A percentile compares a stretch with the other conserved stretches of the same genome.
phyloP scores from a whole-genome alignment of 2,888 invertebrate genomes.

The Troglohyphantes excavatus region DNA sequence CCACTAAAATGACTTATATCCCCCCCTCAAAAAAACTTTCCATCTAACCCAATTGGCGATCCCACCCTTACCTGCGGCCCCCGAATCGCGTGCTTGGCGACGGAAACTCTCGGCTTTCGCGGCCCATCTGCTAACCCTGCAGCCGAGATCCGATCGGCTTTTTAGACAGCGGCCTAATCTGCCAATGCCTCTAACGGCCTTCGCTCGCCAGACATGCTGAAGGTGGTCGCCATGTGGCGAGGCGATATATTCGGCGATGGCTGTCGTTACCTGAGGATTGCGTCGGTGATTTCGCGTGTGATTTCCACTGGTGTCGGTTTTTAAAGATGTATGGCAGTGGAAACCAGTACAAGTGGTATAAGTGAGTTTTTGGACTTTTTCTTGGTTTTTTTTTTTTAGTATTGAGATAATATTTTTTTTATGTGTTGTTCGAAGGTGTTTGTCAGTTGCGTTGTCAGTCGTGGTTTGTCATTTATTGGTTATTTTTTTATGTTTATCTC shows the following conservation, averaged over 20 bases:
- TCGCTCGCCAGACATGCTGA: constrained; percentile 52
- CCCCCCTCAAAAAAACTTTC: not conserved
- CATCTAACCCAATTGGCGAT: not conserved
- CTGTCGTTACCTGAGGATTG: constrained; percentile 14
- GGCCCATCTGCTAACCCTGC: constrained; percentile 60
- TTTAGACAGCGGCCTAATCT: constrained; percentile 58
- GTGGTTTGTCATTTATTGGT: not conserved
- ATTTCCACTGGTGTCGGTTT: not conserved
- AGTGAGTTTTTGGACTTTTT: constrained; percentile 40
- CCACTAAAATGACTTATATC: not conserved
- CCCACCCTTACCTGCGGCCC: constrained; percentile 7
- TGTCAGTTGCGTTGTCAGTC: too few species aligned
- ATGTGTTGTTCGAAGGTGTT: too few species aligned
- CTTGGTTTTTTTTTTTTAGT: not conserved
- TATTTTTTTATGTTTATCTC: too few species aligned
- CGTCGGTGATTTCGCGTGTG: not conserved
- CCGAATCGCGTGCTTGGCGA: constrained; percentile 59
- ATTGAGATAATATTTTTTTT: not conserved
- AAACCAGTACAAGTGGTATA: constrained; percentile 72
- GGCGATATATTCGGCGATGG: constrained; percentile 16
- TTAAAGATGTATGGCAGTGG: constrained; percentile 60
- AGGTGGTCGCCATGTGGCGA: constrained; percentile 59
- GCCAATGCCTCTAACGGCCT: constrained; percentile 32
- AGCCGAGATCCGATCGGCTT: constrained; percentile 59
- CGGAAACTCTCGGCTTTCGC: constrained; percentile 30